Evolutionary conservation across 2,797 vertebrate genomes (phyloP), one percentile per base, ranked within the genome.

Genomic region (Sebastes hubbsi): DNA sequence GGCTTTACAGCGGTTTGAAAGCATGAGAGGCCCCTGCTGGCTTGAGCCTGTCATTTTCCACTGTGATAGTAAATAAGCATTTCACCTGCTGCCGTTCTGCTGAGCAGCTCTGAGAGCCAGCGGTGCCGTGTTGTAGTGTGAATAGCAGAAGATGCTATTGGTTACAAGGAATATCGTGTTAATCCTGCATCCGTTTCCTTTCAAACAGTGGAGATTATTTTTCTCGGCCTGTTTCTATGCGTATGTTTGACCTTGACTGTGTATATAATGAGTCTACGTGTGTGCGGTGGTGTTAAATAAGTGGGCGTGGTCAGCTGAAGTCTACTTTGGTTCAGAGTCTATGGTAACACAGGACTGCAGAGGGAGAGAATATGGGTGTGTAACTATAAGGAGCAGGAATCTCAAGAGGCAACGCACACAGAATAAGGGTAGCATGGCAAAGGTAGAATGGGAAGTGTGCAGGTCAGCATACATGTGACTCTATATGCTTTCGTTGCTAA

Each of bases 41-140:
- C 70, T 81, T 8, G 10, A 89, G 83, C 42, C 82, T 87, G 81
- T 86, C 90, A 81, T 92, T 92, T 88, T 91, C 86, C 84, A 85
- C 66, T 56, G 77, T 67, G 49, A 76, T 74, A 73, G 80, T 91
- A 91, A 93, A 89, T 74, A 86, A 78, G 69, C 58, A 83, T 87
- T 89, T 87, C 54, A 84, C 62, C 78, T 66, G 68, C 70, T 82
- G 80, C n/a, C 1, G 24, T 83, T 85, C 72, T 54, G 58, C 65
- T 49, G 74, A 75, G 70, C 24, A 79, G 72, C 61, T 59, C 55
- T 27, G 11, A 65, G 52, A 63, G 52, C 36, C 24, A 70, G 61
- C 66, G 29, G 7, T 8, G 14, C 55, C 16, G 64, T 9, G 54
- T 18, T 32, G n/a, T 49, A 36, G 59, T 66, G 30, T 54, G 73